These are phyloP conservation scores for Cercopithecus mona DNA, from an alignment of 2,113 vertebrate species.

Conservation along the genomic window DNA sequence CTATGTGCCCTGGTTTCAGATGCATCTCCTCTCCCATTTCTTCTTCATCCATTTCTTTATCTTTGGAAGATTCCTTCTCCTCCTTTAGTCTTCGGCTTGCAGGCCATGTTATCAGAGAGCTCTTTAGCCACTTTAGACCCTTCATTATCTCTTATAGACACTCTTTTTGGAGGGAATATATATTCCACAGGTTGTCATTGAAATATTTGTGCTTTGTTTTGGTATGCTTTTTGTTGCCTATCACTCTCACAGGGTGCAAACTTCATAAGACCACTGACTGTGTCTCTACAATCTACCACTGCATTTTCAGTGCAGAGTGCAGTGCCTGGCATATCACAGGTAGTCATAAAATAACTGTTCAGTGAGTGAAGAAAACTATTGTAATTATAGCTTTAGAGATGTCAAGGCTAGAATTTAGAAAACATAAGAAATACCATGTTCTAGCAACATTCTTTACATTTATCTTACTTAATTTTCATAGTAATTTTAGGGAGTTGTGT, in stretches of 20 bases:
- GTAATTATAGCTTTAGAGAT: background rate
- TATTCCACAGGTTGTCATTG: background rate
- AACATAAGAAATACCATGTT: background rate
- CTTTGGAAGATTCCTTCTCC: background rate
- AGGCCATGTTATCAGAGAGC: background rate
- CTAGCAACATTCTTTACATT: background rate
- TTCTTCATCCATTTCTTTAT: no score
- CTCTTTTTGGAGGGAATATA: background rate
- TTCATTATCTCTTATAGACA: background rate
- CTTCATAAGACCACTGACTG: background rate
- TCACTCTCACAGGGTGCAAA: background rate
- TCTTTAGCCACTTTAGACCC: fast-evolving
- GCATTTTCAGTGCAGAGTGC: fast-evolving
- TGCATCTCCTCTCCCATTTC: background rate
- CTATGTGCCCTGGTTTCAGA: fast-evolving
- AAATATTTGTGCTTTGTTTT: background rate
- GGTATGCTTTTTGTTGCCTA: background rate
- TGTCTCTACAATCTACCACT: background rate
- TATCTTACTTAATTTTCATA: background rate
- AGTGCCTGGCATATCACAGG: background rate
- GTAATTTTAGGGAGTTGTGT: background rate
- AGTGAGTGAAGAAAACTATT: background rate
- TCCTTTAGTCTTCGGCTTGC: background rate
- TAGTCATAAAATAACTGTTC: background rate
- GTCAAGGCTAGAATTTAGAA: background rate